Evolutionary conservation across 1,140 invertebrate genomes (phyloP).

Genomic region (Nephila pilipes): DNA sequence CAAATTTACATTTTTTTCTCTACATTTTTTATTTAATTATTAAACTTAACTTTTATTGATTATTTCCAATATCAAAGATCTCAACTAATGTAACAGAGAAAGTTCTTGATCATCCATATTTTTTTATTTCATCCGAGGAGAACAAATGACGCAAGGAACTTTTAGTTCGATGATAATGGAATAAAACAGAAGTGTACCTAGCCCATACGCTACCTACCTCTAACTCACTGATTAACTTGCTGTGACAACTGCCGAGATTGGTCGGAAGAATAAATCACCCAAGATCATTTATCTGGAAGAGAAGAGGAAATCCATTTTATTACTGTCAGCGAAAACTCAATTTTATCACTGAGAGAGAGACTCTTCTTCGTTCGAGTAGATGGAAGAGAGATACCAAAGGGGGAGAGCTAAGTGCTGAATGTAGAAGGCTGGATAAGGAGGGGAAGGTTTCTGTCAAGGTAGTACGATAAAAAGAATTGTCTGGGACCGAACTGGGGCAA

Average conservation of each 20-base stretch:
- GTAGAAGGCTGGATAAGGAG: neutral
- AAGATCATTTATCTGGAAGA: neutral
- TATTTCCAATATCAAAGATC: no score
- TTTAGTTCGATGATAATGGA: no score
- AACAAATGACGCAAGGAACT: no score
- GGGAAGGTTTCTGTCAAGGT: conserved; percentile 44
- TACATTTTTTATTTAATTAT: no score
- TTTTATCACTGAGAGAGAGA: neutral
- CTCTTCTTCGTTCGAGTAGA: neutral
- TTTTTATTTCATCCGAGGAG: no score
- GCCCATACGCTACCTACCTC: neutral
- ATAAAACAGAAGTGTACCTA: no score
- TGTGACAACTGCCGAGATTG: neutral
- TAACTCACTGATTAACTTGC: neutral
- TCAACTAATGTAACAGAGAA: no score
- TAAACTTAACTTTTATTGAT: no score
- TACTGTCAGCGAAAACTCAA: conserved; percentile 8
- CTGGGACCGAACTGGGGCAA: conserved; percentile 7
- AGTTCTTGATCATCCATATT: no score
- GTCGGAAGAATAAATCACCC: neutral
- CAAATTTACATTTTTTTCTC: no score
- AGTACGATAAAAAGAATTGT: conserved; percentile 10
- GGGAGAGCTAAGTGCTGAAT: neutral
- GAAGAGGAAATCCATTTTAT: neutral
- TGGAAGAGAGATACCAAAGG: neutral